Evolutionary conservation across 1,140 invertebrate genomes (phyloP).

Genomic region (Antheraea pernyi): DNA sequence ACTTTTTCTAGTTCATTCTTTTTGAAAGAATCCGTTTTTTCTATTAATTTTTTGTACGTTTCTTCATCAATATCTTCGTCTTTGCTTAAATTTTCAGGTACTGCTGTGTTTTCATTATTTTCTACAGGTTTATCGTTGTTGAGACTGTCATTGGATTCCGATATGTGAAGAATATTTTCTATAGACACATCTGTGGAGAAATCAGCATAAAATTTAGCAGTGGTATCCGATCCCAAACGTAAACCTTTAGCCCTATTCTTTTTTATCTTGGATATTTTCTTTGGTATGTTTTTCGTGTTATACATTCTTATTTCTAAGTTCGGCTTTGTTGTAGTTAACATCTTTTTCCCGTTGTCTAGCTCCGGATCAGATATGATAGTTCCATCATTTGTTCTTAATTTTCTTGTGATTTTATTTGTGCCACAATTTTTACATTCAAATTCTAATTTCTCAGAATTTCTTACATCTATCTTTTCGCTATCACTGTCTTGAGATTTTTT

Average conservation of each 20-base stretch:
- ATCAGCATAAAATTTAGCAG: constrained; percentile 84
- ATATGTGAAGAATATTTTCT: constrained; percentile 81
- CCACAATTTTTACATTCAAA: constrained; percentile 73
- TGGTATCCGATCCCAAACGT: constrained; percentile 70
- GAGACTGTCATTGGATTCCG: constrained; percentile 82
- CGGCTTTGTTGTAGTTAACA: constrained; percentile 37
- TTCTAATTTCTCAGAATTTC: constrained; percentile 65
- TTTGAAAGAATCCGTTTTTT: constrained; percentile 79
- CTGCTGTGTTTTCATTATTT: constrained; percentile 26
- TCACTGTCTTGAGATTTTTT: constrained; percentile 65
- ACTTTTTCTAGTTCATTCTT: constrained; percentile 77
- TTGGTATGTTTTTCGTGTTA: constrained; percentile 83
- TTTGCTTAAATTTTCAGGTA: constrained; percentile 57
- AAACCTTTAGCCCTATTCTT: constrained; percentile 80
- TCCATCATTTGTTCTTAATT: constrained; percentile 43
- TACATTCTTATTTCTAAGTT: constrained; percentile 81
- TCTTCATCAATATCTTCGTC: constrained; percentile 74
- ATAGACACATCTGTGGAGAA: constrained; percentile 80
- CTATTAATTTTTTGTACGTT: constrained; percentile 72
- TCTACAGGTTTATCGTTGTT: constrained; percentile 61
- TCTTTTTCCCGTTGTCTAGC: constrained; percentile 45
- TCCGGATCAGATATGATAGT: constrained; percentile 57
- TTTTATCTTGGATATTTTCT: constrained; percentile 83
- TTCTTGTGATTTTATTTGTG: constrained; percentile 64
- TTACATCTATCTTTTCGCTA: constrained; percentile 48